Percentiles rank a stretch among this genome's conserved stretches.
Conservation (phyloP, 1,140 invertebrate species). For the Apis mellifera region DNA sequence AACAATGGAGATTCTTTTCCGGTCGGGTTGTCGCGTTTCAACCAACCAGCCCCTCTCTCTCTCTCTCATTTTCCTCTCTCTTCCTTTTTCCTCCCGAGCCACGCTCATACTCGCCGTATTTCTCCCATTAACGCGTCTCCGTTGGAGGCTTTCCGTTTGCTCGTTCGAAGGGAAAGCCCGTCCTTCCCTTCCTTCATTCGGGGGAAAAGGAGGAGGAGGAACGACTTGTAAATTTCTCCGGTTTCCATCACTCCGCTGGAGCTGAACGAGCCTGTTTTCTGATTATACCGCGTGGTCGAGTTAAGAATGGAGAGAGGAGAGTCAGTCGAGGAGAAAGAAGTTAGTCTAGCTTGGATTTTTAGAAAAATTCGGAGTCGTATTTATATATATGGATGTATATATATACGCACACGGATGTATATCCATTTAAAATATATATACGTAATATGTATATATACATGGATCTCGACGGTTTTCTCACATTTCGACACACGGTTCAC, state of each 20-base stretch:
- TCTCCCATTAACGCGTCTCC: constrained; percentile 2
- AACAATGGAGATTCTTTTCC: constrained; percentile 56
- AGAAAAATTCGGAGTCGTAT: not conserved
- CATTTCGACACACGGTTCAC: not conserved
- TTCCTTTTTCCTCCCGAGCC: not conserved
- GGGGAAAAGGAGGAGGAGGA: not conserved
- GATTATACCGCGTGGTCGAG: not conserved
- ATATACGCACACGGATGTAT: no score
- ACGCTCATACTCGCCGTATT: not conserved
- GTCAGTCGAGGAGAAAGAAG: no score
- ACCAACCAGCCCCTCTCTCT: not conserved
- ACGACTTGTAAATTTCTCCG: constrained; percentile 6
- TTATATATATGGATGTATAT: not conserved
- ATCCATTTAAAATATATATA: no score
- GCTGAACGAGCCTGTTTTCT: not conserved
- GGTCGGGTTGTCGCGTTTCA: not conserved
- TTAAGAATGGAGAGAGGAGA: not conserved
- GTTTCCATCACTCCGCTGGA: not conserved
- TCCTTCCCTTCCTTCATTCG: no score
- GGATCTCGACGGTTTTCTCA: not conserved
- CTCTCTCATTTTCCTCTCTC: not conserved
- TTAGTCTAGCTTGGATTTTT: not conserved
- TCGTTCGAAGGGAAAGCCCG: not conserved
- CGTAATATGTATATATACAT: no score
- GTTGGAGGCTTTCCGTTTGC: not conserved